Evolutionary conservation across 2,888 invertebrate genomes (phyloP).

Genomic region (Trypoxylon attenuatum): DNA sequence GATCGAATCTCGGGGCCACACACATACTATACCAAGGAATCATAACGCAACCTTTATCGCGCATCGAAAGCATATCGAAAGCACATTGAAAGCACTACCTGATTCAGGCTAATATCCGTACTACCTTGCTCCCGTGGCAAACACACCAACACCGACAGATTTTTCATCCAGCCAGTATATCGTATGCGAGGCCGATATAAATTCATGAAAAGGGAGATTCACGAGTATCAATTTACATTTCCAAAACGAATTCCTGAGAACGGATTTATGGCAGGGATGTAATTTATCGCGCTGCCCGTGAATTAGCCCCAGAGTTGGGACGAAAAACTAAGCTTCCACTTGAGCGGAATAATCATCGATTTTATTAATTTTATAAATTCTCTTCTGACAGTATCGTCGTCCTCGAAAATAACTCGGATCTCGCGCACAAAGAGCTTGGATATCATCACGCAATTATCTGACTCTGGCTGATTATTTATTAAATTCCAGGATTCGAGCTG

Average conservation of each 20-base stretch:
- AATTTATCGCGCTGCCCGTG: slow-evolving; percentile 18
- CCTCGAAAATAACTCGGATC: slow-evolving; percentile 1
- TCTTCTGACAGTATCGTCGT: no score
- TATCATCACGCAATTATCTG: no score
- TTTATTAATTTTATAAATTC: slow-evolving; percentile 28
- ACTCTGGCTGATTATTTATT: no score
- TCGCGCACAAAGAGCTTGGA: no score
- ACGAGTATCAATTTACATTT: slow-evolving; percentile 18
- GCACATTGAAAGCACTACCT: no score
- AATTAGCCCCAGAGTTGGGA: slow-evolving; percentile 12
- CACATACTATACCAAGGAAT: slow-evolving; percentile 22
- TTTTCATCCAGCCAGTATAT: not conserved
- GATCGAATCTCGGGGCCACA: slow-evolving; percentile 9
- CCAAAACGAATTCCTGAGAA: slow-evolving; percentile 3
- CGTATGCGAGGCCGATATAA: slow-evolving; percentile 1
- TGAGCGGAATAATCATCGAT: slow-evolving; percentile 18
- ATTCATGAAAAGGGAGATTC: slow-evolving; percentile 10
- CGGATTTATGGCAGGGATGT: slow-evolving; percentile 28
- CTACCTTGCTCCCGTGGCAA: not conserved
- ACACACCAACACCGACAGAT: not conserved
- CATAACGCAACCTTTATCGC: slow-evolving; percentile 2
- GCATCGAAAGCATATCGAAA: not conserved
- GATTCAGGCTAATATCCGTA: not conserved
- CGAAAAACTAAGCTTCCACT: not conserved
- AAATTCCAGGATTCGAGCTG: no score